These are phyloP conservation scores for Balanococcus diminutus DNA, from an alignment of 2,888 invertebrate species.

Conservation along the genomic window DNA sequence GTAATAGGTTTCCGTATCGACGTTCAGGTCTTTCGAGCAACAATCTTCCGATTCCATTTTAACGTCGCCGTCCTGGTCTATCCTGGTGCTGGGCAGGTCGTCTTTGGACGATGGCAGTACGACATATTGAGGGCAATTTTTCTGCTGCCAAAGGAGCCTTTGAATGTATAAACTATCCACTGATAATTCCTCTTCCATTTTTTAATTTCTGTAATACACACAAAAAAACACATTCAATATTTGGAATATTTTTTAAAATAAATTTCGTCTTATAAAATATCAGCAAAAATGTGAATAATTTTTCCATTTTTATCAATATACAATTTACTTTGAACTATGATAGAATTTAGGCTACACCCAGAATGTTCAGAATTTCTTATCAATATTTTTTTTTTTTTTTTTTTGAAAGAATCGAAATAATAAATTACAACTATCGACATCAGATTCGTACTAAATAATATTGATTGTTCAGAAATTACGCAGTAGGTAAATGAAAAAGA, in stretches of 20 bases:
- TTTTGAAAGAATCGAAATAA: neutral
- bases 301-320: too few relatives aligned
- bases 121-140: constrained; percentile 46
- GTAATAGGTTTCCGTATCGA: neutral
- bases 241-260: neutral
- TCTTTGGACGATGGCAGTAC: constrained; percentile 41
- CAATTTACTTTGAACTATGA: neutral
- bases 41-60: constrained; percentile 51
- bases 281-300: too few relatives aligned
- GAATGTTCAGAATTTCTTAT: neutral
- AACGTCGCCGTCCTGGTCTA: neutral
- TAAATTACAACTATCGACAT: neutral
- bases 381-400: too few relatives aligned
- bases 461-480: neutral
- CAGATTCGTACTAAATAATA: neutral
- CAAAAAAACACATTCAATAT: neutral
- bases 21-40: neutral
- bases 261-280: neutral
- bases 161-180: constrained; percentile 48
- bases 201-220: neutral
- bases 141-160: constrained; percentile 47
- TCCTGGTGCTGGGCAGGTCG: neutral
- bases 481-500: neutral
- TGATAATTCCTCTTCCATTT: constrained; percentile 47
- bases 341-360: neutral